These are phyloP conservation scores for Madoqua kirkii DNA, from an alignment of 2,113 vertebrate genomes.

Conservation along the genomic window DNA sequence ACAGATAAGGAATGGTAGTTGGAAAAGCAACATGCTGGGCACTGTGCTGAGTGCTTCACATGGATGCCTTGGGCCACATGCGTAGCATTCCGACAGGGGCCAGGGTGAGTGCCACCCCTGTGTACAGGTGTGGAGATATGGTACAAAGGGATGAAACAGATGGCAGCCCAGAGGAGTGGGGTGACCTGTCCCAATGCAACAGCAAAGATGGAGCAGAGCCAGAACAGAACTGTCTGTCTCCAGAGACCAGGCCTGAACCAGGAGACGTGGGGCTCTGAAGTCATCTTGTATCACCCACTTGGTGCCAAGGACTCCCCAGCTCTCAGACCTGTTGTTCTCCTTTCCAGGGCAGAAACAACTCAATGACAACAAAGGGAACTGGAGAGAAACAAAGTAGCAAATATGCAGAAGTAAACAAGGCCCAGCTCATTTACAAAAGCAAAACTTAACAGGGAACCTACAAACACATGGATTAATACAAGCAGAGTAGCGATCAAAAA, in stretches of 20 bases:
- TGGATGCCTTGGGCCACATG: not conserved
- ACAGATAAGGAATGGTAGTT: not conserved
- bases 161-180: not conserved
- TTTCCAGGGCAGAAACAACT: not conserved
- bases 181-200: not conserved
- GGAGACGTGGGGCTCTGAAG: not conserved
- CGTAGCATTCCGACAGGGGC: not conserved
- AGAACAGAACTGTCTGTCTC: not conserved
- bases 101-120: not conserved
- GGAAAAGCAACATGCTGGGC: not conserved
- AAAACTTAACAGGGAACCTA: constrained; percentile 23
- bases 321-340: not conserved
- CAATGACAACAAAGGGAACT: not conserved
- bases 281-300: not conserved
- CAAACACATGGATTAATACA: constrained; percentile 36
- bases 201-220: not conserved
- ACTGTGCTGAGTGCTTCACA: fast-evolving
- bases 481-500: constrained; percentile 31
- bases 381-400: not conserved
- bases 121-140: not conserved
- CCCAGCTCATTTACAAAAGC: not conserved
- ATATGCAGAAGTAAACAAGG: not conserved
- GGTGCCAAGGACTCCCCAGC: not conserved
- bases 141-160: not conserved
- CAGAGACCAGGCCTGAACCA: not conserved